Evolutionary conservation across 2,113 vertebrate genomes (phyloP).

Genomic region (Bubalus kerabau): DNA sequence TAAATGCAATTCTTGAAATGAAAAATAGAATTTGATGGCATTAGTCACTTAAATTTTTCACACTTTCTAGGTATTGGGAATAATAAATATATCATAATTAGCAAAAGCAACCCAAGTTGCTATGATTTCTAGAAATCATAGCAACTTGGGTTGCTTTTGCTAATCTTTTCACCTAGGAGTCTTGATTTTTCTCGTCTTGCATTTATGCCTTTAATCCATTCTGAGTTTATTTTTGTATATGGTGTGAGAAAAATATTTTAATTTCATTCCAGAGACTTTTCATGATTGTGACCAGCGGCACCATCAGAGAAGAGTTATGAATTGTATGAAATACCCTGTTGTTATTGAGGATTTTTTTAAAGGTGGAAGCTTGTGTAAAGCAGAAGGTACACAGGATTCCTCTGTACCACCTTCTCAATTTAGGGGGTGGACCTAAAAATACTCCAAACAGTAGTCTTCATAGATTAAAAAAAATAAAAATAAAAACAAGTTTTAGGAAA

Average conservation of each 20-base stretch:
- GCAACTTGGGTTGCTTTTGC: too few relatives aligned
- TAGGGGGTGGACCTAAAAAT: neutral
- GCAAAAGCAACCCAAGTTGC: neutral
- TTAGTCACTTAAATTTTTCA: neutral
- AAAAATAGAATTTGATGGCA: neutral
- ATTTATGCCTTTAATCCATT: neutral
- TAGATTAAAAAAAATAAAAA: neutral
- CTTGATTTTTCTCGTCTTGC: neutral
- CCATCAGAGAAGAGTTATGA: neutral
- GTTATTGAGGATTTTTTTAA: neutral
- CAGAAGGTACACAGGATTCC: neutral
- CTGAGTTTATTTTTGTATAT: neutral
- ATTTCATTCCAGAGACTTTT: neutral
- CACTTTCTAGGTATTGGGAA: neutral
- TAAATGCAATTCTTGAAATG: neutral
- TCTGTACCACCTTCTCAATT: neutral
- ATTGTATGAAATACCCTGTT: neutral
- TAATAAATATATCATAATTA: neutral
- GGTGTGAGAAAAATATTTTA: neutral
- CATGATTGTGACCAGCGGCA: neutral
- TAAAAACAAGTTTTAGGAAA: neutral
- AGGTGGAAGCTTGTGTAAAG: neutral
- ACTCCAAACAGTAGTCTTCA: neutral
- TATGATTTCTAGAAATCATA: neutral
- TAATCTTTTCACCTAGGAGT: neutral